Base-by-base conservation (phyloP, 1,140 invertebrate genomes). In the Camponotus vicinus region DNA sequence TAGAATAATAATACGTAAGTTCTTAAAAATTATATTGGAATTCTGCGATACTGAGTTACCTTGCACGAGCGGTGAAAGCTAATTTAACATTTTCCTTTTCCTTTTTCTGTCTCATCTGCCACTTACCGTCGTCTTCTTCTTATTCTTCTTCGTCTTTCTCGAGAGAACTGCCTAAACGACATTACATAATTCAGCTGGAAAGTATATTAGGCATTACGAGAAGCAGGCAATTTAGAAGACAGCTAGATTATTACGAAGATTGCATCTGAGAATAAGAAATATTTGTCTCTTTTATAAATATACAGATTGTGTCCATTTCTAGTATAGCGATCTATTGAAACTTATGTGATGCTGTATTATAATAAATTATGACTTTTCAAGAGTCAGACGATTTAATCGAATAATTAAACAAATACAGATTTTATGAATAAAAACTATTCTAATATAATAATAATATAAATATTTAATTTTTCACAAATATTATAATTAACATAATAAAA, bases 21-120 rank as follows among this genome's bases (percentile, higher is more conserved):
- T 6, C 45, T 71, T 40, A 59, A 34, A 57, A 82, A 55, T 71
- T 18, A 18, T 71, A 69, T 42, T 57, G 52, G 32, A 52, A 70
- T 80, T 88, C 79, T 55, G 32, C 86, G 34, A 64, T 75, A 34
- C 37, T 80, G 67, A 88, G 86, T 86, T 82, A 66, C 18, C 63
- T 76, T 57, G 63, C 45, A 82, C 80, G 9, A 45, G 21, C 71
- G 88, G 91, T 92, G 92, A 92, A 92, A 92, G 91, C 89, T 90
- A 91, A 90, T 91, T 91, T 88, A 90, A 91, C 85, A 85, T 90
- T 85, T 84, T 88, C 84, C 82, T 71, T 55, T 82, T 73, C 69
- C 79, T 73, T 15, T 80, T 64, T 61, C 67, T 71, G 0, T 61
- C 15, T 61, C 9, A 18, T 45, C 49, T 42, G 6, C 40, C 40